phyloP scores from a whole-genome alignment of 2,797 vertebrate species.

The Hemitrygon akajei region DNA sequence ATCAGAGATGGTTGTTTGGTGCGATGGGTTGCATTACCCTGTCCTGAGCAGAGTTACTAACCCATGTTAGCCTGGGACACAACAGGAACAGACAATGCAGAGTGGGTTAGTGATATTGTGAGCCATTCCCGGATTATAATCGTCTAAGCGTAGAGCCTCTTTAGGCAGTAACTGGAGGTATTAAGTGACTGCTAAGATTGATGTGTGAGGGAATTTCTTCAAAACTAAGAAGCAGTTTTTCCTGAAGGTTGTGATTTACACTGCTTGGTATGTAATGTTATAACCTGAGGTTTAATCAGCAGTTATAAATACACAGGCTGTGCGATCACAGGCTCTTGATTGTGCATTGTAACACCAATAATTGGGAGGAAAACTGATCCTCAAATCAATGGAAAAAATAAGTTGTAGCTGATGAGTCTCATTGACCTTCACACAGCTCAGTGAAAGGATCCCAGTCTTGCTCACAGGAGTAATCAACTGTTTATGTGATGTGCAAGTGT shows the following conservation, averaged over 20 bases:
- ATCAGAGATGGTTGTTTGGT: not conserved
- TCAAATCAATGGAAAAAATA: constrained; percentile 29
- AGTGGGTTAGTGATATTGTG: not conserved
- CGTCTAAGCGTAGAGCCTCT: no score
- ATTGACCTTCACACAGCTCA: not conserved
- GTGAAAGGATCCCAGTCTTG: not conserved
- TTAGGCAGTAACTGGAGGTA: not conserved
- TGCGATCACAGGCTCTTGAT: not conserved
- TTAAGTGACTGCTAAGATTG: not conserved
- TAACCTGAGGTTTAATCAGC: not conserved
- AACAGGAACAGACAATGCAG: not conserved
- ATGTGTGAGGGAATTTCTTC: not conserved
- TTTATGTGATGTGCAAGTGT: not conserved
- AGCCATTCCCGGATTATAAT: not conserved
- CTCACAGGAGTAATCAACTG: not conserved
- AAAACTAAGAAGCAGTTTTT: not conserved
- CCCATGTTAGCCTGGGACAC: not conserved
- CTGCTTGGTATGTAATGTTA: not conserved
- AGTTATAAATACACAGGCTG: not conserved
- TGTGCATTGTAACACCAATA: not conserved
- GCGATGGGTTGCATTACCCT: not conserved
- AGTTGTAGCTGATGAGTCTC: constrained; percentile 7
- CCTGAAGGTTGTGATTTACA: not conserved
- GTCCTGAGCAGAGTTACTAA: not conserved
- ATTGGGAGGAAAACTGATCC: not conserved